These are phyloP conservation scores for Chlorocebus sabaeus DNA, from an alignment of 2,113 vertebrate genomes.

Conservation along the genomic window DNA sequence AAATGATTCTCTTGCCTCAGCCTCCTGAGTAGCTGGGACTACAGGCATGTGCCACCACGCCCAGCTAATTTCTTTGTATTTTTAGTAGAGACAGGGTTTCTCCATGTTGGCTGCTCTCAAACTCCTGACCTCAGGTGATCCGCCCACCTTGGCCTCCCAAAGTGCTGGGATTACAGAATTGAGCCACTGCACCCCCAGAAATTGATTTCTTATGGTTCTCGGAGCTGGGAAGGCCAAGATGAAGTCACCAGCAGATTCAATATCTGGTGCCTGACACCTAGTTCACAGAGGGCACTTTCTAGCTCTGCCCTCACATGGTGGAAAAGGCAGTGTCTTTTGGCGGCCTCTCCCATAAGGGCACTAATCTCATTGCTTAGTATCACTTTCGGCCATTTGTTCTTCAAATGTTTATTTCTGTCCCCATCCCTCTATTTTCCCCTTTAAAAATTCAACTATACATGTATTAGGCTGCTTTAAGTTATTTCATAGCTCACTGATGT, in stretches of 20 bases:
- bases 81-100: too few species aligned
- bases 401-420: neutral
- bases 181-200: neutral
- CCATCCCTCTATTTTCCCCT: neutral
- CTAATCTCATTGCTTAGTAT: neutral
- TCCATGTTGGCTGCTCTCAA: too few species aligned
- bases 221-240: too few species aligned
- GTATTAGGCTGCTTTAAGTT: neutral
- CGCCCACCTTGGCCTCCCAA: too few species aligned
- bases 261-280: too few species aligned
- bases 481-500: neutral
- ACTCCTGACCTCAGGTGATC: too few species aligned
- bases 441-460: neutral
- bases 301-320: neutral
- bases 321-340: neutral
- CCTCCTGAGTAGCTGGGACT: too few species aligned
- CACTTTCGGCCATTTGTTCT: neutral
- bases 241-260: neutral
- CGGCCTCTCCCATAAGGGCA: fast-evolving
- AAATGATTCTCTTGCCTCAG: too few species aligned
- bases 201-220: neutral
- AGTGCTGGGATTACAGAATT: too few species aligned
- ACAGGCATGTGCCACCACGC: too few species aligned
- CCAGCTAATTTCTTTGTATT: too few species aligned
- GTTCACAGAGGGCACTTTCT: neutral